These are phyloP conservation scores for Promerops cafer DNA, from an alignment of 2,113 vertebrate species.

Conservation along the genomic window DNA sequence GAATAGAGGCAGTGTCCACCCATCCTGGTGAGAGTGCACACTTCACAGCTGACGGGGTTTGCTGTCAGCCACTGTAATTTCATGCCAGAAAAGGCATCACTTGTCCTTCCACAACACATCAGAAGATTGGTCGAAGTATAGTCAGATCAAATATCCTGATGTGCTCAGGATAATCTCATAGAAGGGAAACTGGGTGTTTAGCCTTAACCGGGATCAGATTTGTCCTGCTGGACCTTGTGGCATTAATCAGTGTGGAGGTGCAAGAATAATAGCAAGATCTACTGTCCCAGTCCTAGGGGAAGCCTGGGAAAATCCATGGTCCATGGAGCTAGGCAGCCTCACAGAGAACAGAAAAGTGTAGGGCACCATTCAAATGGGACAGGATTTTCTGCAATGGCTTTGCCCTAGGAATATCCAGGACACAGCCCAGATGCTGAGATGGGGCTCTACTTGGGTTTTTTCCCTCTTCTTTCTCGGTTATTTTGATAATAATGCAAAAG, in stretches of 20 bases:
- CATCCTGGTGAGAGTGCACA: accelerated
- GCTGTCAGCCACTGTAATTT: neutral
- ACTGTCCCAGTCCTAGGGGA: neutral
- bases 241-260: neutral
- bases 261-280: neutral
- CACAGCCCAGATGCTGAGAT: neutral
- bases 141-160: neutral
- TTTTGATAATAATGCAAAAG: neutral
- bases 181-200: neutral
- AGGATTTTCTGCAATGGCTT: neutral
- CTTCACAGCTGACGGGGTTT: neutral
- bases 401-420: neutral
- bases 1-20: neutral
- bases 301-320: neutral
- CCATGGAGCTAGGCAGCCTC: neutral
- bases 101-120: neutral
- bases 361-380: neutral
- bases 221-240: neutral
- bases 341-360: neutral
- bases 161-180: neutral
- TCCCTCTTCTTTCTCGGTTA: neutral
- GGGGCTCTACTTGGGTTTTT: neutral
- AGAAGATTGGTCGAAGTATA: neutral
- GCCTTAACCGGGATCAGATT: neutral
- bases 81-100: accelerated